Conservation (phyloP, 2,797 vertebrate genomes). For the Hafferia zeledoni region DNA sequence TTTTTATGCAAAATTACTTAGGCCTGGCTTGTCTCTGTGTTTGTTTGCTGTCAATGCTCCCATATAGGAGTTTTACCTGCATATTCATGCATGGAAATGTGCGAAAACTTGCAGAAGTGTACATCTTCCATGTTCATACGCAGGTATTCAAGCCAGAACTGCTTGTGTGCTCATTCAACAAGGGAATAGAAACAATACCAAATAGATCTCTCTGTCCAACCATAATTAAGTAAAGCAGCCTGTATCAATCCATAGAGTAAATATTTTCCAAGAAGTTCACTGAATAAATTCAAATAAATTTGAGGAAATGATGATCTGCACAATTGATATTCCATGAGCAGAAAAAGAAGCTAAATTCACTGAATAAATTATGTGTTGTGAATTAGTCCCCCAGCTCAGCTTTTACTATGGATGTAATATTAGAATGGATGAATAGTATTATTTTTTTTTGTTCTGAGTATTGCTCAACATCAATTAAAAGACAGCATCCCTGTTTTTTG, state of each 20-base stretch:
- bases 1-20: conserved; percentile 32
- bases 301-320: conserved; percentile 44
- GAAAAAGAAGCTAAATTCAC: conserved; percentile 42
- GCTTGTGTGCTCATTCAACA: conserved; percentile 56
- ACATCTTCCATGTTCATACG: not conserved
- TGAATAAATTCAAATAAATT: conserved; percentile 59
- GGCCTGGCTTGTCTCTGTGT: not conserved
- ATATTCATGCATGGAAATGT: conserved; percentile 48
- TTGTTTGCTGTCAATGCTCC: not conserved
- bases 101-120: conserved; percentile 36
- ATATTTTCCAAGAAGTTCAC: conserved; percentile 62
- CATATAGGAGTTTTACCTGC: not conserved
- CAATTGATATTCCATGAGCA: conserved; percentile 35
- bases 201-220: conserved; percentile 46
- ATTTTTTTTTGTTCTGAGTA: not conserved
- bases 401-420: conserved; percentile 31
- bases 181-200: conserved; percentile 59
- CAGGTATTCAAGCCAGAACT: conserved; percentile 47
- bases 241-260: conserved; percentile 64
- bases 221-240: conserved; percentile 57
- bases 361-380: conserved; percentile 44
- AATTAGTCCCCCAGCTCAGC: conserved; percentile 41
- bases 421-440: conserved; percentile 20
- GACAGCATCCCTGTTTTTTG: not conserved
- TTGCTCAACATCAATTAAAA: not conserved